These are phyloP conservation scores for Drosophila ironensis DNA, from an alignment of 1,140 invertebrate genomes.

Conservation along the genomic window DNA sequence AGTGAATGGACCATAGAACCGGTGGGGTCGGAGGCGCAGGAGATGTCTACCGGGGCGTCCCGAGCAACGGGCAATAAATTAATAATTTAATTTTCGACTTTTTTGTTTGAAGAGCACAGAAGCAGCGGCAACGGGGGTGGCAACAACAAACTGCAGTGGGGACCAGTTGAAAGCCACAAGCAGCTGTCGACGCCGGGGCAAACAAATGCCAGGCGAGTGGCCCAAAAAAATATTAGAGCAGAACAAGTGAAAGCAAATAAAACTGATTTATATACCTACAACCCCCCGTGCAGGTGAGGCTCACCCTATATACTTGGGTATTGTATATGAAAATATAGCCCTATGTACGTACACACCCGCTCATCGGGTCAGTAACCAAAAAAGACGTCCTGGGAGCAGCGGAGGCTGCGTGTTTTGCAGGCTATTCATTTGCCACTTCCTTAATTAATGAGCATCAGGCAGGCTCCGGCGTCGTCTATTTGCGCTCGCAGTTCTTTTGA, in stretches of 20 bases:
- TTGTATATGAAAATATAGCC: not conserved
- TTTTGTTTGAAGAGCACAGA: slow-evolving; percentile 51
- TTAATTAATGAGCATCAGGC: slow-evolving; percentile 74
- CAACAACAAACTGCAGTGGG: slow-evolving; percentile 53
- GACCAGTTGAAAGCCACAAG: slow-evolving; percentile 55
- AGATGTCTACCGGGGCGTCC: not conserved
- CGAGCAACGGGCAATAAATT: slow-evolving; percentile 70
- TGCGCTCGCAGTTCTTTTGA: slow-evolving; percentile 67
- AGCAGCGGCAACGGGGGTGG: not conserved
- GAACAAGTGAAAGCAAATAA: slow-evolving; percentile 76
- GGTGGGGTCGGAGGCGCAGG: not conserved
- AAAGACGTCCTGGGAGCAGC: slow-evolving; percentile 50
- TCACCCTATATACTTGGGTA: not conserved
- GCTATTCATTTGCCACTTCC: slow-evolving; percentile 78
- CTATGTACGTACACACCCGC: slow-evolving; percentile 13
- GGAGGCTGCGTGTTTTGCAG: slow-evolving; percentile 68
- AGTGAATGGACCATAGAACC: slow-evolving; percentile 42
- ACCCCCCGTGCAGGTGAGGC: slow-evolving; percentile 10
- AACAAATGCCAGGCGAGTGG: slow-evolving; percentile 60
- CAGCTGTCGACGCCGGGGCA: slow-evolving; percentile 54
- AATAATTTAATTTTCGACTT: slow-evolving; percentile 81
- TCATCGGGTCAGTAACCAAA: slow-evolving; percentile 48
- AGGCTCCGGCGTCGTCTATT: slow-evolving; percentile 47
- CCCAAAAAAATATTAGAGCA: slow-evolving; percentile 59
- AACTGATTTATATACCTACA: slow-evolving; percentile 67